Evolutionary conservation across 2,888 invertebrate species (phyloP), one percentile per base, ranked within the genome.

Genomic region (Gari tellinella): DNA sequence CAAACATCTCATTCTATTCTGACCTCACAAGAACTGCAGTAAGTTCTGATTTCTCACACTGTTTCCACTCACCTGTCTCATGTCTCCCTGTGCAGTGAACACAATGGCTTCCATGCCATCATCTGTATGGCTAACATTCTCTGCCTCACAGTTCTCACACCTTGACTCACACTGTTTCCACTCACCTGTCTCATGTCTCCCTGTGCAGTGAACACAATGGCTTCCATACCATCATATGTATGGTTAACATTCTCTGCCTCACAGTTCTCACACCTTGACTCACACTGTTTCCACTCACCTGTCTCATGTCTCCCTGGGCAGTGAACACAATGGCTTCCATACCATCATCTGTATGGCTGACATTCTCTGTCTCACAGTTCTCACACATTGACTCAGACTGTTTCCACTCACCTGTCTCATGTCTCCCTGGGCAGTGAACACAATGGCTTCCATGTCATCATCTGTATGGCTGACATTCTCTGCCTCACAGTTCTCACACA

Each of bases 341-440:
- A 0, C 99, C 99, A 90, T 98, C 97, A 86, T 98, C 95, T 0
- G 96, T 96, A 91, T 97, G 96, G 0, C 95, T 95, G 1, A 99
- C 92, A 62, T 86, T 84, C 92, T 97, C 96, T 80, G 94, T 93
- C 69, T 94, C 93, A 86, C 96, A 96, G 26, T 98, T 94, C 88
- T 95, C 94, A n/a, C n/a, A n/a, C n/a, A n/a, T n/a, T n/a, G n/a
- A n/a, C n/a, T n/a, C n/a, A n/a, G n/a, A n/a, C n/a, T n/a, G n/a
- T n/a, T n/a, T n/a, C n/a, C n/a, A n/a, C n/a, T n/a, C 43, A 93
- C 93, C 90, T 99, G 97, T 85, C 99, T 94, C 96, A 99, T 96
- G 92, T 99, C 99, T 0, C 99, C 99, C 93, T 99, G 99, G 0
- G 99, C 97, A 0, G 99, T 99, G 92, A 99, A 99, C 31, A 99